Conservation (phyloP, 2,797 vertebrate genomes). For the Crax fasciolata region DNA sequence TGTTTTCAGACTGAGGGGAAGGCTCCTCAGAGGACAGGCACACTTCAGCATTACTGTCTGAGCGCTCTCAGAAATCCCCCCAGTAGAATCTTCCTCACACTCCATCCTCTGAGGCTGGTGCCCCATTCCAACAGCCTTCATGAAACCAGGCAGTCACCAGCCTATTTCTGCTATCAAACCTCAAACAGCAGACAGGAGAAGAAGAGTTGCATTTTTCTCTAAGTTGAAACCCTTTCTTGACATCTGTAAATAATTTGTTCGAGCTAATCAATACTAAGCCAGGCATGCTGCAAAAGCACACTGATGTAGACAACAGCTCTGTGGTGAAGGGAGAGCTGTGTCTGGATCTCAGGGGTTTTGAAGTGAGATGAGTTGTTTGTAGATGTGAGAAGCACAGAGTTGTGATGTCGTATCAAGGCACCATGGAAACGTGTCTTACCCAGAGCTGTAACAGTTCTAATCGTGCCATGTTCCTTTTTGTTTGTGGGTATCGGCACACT, state of each 20-base stretch:
- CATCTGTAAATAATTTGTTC: neutral
- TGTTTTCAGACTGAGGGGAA: neutral
- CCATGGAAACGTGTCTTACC: neutral
- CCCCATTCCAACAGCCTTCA: neutral
- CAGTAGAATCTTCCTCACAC: neutral
- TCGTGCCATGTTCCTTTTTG: neutral
- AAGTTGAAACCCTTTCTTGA: neutral
- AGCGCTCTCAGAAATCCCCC: neutral
- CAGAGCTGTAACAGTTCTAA: neutral
- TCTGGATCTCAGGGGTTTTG: accelerated
- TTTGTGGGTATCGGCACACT: neutral
- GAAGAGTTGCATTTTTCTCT: neutral
- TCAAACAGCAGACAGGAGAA: neutral
- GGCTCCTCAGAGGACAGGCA: neutral
- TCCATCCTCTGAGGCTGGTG: neutral
- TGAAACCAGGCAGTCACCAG: neutral
- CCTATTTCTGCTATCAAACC: neutral
- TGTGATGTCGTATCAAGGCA: neutral
- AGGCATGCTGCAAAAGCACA: neutral
- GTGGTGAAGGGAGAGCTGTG: accelerated
- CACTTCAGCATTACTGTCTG: neutral
- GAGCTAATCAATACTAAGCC: neutral
- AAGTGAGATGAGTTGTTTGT: neutral
- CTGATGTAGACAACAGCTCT: neutral
- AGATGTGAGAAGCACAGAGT: neutral